Base-by-base conservation (phyloP, 2,888 invertebrate species). In the Caenorhabditis zanzibari region DNA sequence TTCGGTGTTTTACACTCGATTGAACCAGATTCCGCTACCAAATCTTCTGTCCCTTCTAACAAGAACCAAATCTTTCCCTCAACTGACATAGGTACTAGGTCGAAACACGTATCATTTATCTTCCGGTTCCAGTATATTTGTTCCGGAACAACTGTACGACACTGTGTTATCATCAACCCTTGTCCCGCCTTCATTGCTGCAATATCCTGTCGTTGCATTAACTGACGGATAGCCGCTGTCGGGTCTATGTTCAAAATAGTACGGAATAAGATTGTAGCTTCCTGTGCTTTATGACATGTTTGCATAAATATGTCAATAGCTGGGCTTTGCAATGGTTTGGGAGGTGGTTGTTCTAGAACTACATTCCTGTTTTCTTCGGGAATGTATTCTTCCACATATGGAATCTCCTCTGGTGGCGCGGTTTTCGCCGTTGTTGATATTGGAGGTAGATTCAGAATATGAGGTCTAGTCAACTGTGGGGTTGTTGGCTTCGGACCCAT, bases 61-160 rank as follows among this genome's bases (percentile, higher is more conserved):
- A 28, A 28, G 28, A 64, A 64, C 64, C 64, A 47, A 1, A 64
- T 28, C 22, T 26, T 47, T 14, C 28, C 64, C 5, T 22, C 44
- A 1, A 64, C 10, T 6, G 14, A 9, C 28, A 64, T 28, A 0
- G 64, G 64, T 16, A 47, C n/a, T 5, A 28, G 24, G 16, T 24
- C 47, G 16, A 14, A 64, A n/a, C 64, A 64, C 0, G 28, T 64
- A 7, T n/a, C 47, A 47, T 64, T 64, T 16, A 64, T 44, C n/a
- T 44, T 47, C 28, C 64, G 47, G 47, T 28, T 28, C 47, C 64
- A 64, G 19, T 47, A 9, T 41, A 47, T 64, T 9, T 64, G 9
- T 12, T 24, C 26, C 3, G 64, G 28, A 14, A 12, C 26, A 3
- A 64, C 64, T 9, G 16, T n/a, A 9, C n/a, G 19, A 28, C 64